phyloP scores from a whole-genome alignment of 2,797 vertebrate species.

The Erethizon dorsatum region DNA sequence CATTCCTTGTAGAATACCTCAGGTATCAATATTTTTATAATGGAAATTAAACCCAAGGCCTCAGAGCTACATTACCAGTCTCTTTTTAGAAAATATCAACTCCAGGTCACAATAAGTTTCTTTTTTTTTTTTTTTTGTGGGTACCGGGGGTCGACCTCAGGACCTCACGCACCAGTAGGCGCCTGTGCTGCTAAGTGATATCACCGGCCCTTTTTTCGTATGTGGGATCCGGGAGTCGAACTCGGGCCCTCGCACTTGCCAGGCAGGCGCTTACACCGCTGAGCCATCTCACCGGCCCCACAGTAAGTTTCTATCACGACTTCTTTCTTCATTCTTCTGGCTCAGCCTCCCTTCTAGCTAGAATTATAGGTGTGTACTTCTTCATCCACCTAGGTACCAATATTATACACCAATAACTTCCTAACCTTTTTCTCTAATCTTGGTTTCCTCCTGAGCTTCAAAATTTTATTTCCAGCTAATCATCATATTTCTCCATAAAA shows the following conservation, averaged over 20 bases:
- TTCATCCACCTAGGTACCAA: background rate
- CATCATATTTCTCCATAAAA: background rate
- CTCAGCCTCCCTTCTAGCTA: background rate
- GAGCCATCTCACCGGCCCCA: too few relatives aligned
- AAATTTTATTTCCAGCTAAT: conserved; percentile 8
- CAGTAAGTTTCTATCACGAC: too few relatives aligned
- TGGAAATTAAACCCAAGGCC: background rate
- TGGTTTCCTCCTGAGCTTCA: background rate
- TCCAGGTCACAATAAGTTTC: too few relatives aligned
- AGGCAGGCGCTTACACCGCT: too few relatives aligned
- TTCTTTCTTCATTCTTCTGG: background rate
- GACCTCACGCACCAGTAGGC: too few relatives aligned
- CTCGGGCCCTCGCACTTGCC: too few relatives aligned
- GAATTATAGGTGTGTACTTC: background rate
- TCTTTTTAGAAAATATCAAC: too few relatives aligned
- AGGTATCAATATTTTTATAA: background rate
- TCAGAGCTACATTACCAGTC: background rate
- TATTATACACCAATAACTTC: background rate
- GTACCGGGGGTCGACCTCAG: too few relatives aligned
- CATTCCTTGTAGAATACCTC: background rate
- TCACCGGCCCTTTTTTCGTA: too few relatives aligned
- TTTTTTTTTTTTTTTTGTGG: too few relatives aligned
- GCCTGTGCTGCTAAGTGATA: too few relatives aligned
- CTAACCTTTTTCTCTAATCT: background rate
- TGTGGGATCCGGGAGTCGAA: too few relatives aligned